A percentile compares a stretch with the other conserved stretches of the same genome.
Conservation (phyloP, 2,797 vertebrate genomes). For the Poecilia wingei region DNA sequence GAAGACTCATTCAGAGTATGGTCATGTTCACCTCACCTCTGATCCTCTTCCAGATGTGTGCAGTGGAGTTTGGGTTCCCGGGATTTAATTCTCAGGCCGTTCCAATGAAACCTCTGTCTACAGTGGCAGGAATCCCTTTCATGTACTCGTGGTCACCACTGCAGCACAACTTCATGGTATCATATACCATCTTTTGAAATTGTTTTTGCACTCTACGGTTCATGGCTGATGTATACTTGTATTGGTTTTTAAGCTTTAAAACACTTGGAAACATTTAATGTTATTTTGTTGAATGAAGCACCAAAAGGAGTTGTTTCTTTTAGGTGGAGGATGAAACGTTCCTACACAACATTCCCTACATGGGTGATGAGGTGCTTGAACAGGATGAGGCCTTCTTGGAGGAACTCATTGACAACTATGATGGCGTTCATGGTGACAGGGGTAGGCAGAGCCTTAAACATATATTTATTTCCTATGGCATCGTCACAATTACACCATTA, state of each 20-base stretch:
- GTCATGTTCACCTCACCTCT: slow-evolving; percentile 9
- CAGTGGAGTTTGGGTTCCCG: slow-evolving; percentile 92
- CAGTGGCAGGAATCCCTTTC: slow-evolving; percentile 94
- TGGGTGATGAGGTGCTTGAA: slow-evolving; percentile 96
- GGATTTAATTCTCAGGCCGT: slow-evolving; percentile 89
- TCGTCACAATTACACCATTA: background rate
- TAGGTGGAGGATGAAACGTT: slow-evolving; percentile 98
- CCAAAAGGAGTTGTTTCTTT: slow-evolving; percentile 17
- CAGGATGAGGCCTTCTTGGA: slow-evolving; percentile 98
- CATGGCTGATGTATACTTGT: background rate
- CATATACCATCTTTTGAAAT: background rate
- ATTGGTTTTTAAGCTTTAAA: background rate
- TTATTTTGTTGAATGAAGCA: background rate
- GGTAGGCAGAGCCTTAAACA: slow-evolving; percentile 32
- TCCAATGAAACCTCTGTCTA: slow-evolving; percentile 91
- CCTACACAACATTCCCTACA: slow-evolving; percentile 98
- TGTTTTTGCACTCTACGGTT: background rate
- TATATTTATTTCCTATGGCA: background rate
- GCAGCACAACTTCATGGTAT: slow-evolving; percentile 99
- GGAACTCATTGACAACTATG: slow-evolving; percentile 97
- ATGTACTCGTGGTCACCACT: slow-evolving; percentile 99
- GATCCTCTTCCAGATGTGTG: slow-evolving; percentile 83
- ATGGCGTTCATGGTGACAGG: slow-evolving; percentile 87
- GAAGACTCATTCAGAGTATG: slow-evolving; percentile 5
- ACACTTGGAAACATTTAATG: background rate